Percentiles rank a stretch among this genome's conserved stretches.
phyloP scores from a whole-genome alignment of 2,113 vertebrate genomes.

The Onychostruthus taczanowskii region DNA sequence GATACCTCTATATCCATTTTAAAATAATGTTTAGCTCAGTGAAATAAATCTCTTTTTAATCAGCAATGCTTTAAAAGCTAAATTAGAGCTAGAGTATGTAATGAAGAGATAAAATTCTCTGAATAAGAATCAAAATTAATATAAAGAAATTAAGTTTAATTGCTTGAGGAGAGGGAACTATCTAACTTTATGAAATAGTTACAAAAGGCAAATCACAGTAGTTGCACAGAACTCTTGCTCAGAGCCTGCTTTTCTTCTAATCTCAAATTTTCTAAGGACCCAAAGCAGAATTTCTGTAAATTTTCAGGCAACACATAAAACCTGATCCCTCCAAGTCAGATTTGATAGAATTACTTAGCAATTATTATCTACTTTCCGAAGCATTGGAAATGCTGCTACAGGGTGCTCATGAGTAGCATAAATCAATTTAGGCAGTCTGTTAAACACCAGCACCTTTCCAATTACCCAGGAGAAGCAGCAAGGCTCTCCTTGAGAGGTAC shows the following conservation, averaged over 20 bases:
- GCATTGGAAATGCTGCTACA: background rate
- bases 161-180: constrained; percentile 22
- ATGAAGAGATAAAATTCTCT: constrained; percentile 28
- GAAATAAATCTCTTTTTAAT: constrained; percentile 51
- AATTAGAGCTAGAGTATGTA: constrained; percentile 1
- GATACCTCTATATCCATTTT: background rate
- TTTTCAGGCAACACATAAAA: background rate
- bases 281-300: background rate
- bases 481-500: background rate
- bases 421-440: background rate
- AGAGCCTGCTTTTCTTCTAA: background rate
- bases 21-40: background rate
- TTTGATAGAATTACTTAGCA: background rate
- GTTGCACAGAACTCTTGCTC: background rate
- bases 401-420: background rate
- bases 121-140: constrained; percentile 50
- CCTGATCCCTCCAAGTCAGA: background rate
- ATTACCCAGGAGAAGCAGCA: background rate
- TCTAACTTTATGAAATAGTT: background rate
- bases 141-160: constrained; percentile 47
- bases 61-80: constrained; percentile 28
- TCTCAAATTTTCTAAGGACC: background rate
- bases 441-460: background rate
- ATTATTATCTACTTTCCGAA: background rate
- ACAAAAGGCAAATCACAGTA: background rate